Base-by-base conservation (phyloP, 2,888 invertebrate genomes). In the Enchytraeus crypticus region DNA sequence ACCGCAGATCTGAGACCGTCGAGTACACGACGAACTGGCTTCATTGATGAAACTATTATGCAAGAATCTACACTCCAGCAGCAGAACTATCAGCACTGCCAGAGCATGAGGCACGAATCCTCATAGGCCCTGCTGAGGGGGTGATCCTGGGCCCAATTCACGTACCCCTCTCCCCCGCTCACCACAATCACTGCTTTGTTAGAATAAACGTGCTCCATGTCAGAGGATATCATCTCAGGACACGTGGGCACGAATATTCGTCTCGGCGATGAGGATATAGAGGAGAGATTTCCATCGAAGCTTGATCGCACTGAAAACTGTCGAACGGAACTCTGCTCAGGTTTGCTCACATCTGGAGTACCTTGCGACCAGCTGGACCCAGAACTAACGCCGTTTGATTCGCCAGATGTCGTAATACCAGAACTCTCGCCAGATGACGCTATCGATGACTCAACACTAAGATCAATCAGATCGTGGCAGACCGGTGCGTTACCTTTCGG, bases 111-210 rank as follows among this genome's bases (percentile, higher is more conserved):
- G 46, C 68, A 65, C 11, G 63, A 51, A 29, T 68, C 68, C 32
- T 67, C 66, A 32, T 64, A 60, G n/a, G 46, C 38, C 14, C 21
- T 51, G 56, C 64, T 64, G 3, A 51, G 51, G 8, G 63, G 60
- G 21, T 58, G 55, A 8, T 34, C 27, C 43, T 61, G 51, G 26
- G 46, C 71, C 71, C 74, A 73, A 64, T 74, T 73, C 43, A 70
- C 69, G 57, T 76, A 74, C 1, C 77, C 75, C 54, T 75, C 74
- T 0, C 77, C 77, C 0, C 76, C 77, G 61, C 72, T 73, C 1
- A 75, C 65, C 4, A 76, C 70, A 49, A 76, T 67, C 27, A 74
- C 70, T 3, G 75, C 72, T 59, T 73, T 74, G 54, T 64, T 64
- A 27, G 30, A 33, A 21, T 8, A 30, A 21, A 51, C 1, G 27